Percentiles rank a stretch among this genome's conserved stretches.
Conservation (phyloP, 2,888 invertebrate species). For the Lithophane socia region DNA sequence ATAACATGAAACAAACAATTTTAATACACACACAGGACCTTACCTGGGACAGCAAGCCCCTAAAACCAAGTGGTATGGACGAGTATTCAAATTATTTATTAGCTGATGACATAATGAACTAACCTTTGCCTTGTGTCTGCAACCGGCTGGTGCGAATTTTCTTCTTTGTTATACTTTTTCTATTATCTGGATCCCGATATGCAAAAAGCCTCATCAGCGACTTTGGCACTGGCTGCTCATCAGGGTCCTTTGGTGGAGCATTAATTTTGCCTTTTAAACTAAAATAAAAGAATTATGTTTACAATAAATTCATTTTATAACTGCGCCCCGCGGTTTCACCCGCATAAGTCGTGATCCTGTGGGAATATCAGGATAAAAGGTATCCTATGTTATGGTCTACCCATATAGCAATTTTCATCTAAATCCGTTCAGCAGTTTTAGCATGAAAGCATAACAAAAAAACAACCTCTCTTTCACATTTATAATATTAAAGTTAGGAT, state of each 20-base stretch:
- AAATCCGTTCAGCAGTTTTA: too few relatives aligned
- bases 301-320: background rate
- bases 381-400: too few relatives aligned
- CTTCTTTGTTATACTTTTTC: conserved; percentile 68
- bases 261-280: conserved; percentile 94
- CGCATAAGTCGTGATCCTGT: too few relatives aligned
- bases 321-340: too few relatives aligned
- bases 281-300: conserved; percentile 62
- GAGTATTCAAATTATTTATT: background rate
- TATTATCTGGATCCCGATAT: conserved; percentile 66
- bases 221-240: conserved; percentile 94
- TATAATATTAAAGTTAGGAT: too few relatives aligned
- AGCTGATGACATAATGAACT: conserved; percentile 3
- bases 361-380: too few relatives aligned
- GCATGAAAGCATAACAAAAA: too few relatives aligned
- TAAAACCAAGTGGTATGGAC: background rate
- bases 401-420: too few relatives aligned
- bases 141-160: conserved; percentile 60
- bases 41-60: background rate
- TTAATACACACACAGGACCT: background rate
- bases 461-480: too few relatives aligned
- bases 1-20: background rate
- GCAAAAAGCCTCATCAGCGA: conserved; percentile 92
- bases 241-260: conserved; percentile 93
- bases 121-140: conserved; percentile 58